phyloP scores from a whole-genome alignment of 2,797 vertebrate species.

The Coendou prehensilis region DNA sequence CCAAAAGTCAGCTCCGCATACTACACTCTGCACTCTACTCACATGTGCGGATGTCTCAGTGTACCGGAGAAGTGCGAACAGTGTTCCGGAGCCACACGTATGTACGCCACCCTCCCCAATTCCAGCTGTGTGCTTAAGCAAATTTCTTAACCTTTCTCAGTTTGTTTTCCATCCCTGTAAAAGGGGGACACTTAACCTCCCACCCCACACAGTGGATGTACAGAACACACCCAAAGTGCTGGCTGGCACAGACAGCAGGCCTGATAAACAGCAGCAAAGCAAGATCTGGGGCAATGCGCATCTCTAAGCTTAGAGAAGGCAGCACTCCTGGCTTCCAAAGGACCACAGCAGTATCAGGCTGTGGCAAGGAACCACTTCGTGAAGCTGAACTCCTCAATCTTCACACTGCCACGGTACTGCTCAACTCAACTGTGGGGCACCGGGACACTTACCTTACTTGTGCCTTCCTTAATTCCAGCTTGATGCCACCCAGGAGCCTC shows the following conservation, averaged over 20 bases:
- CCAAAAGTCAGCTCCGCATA: not conserved
- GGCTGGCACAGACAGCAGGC: not conserved
- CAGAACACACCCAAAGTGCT: fast-evolving
- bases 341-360: not conserved
- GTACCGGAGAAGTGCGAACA: not conserved
- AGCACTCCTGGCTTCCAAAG: fast-evolving
- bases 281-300: not conserved
- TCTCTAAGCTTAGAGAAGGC: not conserved
- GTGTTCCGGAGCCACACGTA: not conserved
- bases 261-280: fast-evolving
- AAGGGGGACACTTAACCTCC: not conserved
- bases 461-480: not conserved
- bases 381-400: not conserved
- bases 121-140: not conserved
- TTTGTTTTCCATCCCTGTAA: not conserved
- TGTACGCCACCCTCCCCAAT: too few relatives aligned
- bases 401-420: not conserved
- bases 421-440: fast-evolving
- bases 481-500: too few relatives aligned
- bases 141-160: not conserved
- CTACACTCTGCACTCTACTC: fast-evolving
- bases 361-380: fast-evolving
- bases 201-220: not conserved
- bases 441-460: not conserved
- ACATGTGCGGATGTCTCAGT: fast-evolving